Evolutionary conservation across 1,140 invertebrate genomes (phyloP).

Genomic region (Caenorhabditis brenneri): DNA sequence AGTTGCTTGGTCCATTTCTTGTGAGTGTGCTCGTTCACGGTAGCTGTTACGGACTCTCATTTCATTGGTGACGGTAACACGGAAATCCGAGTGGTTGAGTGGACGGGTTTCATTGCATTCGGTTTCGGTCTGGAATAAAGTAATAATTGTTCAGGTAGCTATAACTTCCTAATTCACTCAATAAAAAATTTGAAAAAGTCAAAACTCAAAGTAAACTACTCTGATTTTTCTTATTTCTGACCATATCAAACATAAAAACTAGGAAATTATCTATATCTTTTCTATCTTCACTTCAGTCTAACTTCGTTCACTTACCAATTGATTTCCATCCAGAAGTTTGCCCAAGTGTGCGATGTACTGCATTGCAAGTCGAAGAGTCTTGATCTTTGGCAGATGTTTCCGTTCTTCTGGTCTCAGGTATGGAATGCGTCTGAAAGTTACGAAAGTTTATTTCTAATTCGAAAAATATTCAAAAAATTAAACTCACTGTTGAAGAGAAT

Average conservation of each 20-base stretch:
- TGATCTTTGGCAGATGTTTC: not conserved
- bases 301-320: not conserved
- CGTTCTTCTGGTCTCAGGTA: not conserved
- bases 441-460: not conserved
- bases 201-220: no score
- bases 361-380: constrained; percentile 1
- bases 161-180: no score
- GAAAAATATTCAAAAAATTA: not conserved
- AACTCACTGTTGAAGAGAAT: not conserved
- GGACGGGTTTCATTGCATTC: constrained; percentile 9
- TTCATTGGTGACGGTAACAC: not conserved
- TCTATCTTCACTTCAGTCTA: not conserved
- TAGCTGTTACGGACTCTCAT: not conserved
- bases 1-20: not conserved
- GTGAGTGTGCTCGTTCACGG: not conserved
- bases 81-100: not conserved
- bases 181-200: no score
- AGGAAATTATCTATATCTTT: no score
- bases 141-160: no score
- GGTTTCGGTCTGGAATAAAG: not conserved
- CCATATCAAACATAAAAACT: no score
- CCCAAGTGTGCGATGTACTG: constrained; percentile 22
- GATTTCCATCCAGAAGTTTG: not conserved
- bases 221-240: no score
- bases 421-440: not conserved